Base-by-base conservation (phyloP, 2,888 invertebrate species). In the Clitarchus hookeri region DNA sequence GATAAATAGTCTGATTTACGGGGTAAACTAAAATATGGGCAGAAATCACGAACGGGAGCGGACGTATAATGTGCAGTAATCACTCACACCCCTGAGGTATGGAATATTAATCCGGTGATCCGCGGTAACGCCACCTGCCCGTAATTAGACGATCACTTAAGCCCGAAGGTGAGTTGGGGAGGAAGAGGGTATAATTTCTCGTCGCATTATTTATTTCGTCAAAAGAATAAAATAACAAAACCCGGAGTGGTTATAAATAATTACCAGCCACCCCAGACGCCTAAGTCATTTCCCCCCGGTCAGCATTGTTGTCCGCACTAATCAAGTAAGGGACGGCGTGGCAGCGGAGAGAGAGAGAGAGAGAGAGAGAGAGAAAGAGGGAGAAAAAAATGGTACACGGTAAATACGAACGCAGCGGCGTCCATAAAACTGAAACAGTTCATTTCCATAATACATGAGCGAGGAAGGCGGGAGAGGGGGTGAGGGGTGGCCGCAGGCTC, bases 371-470 rank as follows among this genome's bases (percentile, higher is more conserved):
- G 26, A 78, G 26, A n/a, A 80, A 26, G 27, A 26, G 2, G 26
- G 6, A 36, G 65, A 23, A 8, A 23, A 23, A 65, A 23, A 65
- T 27, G 44, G 23, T 23, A 36, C 36, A 82, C 23, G 82, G 44
- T 82, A 36, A 82, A 79, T 79, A 82, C 27, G 44, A 13, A 36
- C 27, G 44, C 82, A 82, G 82, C 82, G 12, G 82, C 82, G 12
- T 79, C 79, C 79, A 79, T 79, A 79, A 79, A 79, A 79, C 79
- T 26, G 27, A n/a, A 79, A 79, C 79, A 79, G 79, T 82, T 26
- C 8, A 82, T 82, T 82, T 82, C 82, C 82, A 82, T 82, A 82
- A 36, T 82, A 36, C 82, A 82, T 26, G 36, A 27, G 27, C 82
- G 65, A 6, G 48, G 1, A 48, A 1, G 48, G 48, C 4, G 16